Evolutionary conservation across 2,113 vertebrate species (phyloP).

Genomic region (Coreoperca whiteheadi): DNA sequence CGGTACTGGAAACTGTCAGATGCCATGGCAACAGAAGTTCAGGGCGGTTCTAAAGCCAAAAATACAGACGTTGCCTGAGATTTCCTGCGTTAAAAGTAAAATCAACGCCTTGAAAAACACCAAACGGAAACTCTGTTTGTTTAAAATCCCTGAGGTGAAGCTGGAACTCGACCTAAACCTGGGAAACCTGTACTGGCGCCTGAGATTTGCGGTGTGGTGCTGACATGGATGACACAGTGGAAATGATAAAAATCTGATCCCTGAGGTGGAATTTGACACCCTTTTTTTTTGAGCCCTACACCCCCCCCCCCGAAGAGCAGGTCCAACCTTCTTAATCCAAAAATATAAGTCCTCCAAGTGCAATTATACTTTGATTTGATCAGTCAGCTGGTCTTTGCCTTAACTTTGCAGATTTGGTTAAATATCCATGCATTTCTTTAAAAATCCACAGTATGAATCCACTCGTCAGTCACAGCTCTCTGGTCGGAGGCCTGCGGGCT

Average conservation of each 20-base stretch:
- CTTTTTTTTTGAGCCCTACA: not conserved
- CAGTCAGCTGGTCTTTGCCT: constrained; percentile 4
- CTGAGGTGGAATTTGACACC: constrained; percentile 50
- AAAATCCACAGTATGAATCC: constrained; percentile 24
- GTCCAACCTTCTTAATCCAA: not conserved
- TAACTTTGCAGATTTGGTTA: not conserved
- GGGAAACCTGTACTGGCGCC: constrained; percentile 15
- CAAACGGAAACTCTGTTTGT: constrained; percentile 6
- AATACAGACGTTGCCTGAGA: constrained; percentile 33
- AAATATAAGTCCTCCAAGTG: not conserved
- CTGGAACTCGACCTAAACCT: constrained; percentile 6
- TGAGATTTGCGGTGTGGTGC: constrained; percentile 48
- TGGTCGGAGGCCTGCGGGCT: constrained; percentile 38
- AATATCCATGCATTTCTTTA: not conserved
- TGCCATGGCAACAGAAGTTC: constrained; percentile 75
- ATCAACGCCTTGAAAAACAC: not conserved
- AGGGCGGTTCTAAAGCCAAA: constrained; percentile 8
- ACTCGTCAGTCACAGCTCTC: constrained; percentile 6
- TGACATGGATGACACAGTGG: constrained; percentile 9
- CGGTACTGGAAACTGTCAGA: constrained; percentile 87
- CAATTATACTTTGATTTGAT: not conserved
- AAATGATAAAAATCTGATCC: constrained; percentile 43
- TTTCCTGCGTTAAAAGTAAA: not conserved
- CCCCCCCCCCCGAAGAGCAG: not conserved
- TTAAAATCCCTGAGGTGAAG: constrained; percentile 53